Evolutionary conservation across 2,888 invertebrate genomes (phyloP), one percentile per base, ranked within the genome.

Genomic region (Conistra vaccinii): DNA sequence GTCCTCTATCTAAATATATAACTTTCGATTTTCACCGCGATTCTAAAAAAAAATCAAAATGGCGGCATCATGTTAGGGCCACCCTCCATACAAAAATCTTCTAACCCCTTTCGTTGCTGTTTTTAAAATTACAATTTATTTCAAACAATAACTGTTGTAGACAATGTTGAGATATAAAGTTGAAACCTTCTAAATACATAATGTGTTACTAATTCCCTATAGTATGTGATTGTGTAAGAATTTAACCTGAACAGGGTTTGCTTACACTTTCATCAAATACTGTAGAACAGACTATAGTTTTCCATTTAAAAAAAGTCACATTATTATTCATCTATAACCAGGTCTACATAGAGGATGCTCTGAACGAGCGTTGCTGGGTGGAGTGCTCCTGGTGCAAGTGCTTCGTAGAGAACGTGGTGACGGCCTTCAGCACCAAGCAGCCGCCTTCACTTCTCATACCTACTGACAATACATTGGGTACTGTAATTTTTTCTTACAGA

Each of bases 341-440:
- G 98, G 97, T 98, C 0, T 99, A 99, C 93, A 98, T 99, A 78
- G 99, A 99, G 91, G 99, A 99, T 96, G 98, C 99, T 0, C 96
- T 99, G 2, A 99, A 98, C 61, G 99, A 99, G 90, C 97, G 99
- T 55, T 97, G 98, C 85, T 99, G 99, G 99, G 98, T 99, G 32
- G 99, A 99, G 92, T 98, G 98, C 88, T 97, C 98, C 0, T 98
- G 98, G 94, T 99, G 99, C 92, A 98, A 98, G 90, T 98, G 98
- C 35, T 98, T 99, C 91, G 98, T 99, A 0, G 98, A 99, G 87
- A 99, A 99, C 92, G 98, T 99, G 68, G 97, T 98, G 73, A 98
- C 98, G 0, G 98, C 98, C 1, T 98, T 99, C 93, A 97, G 97
- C 86, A 99, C 99, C 0, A 98, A 97, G 88, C 96, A 97, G 71